Base-by-base conservation (phyloP, 2,888 invertebrate species). In the Biston betularia region DNA sequence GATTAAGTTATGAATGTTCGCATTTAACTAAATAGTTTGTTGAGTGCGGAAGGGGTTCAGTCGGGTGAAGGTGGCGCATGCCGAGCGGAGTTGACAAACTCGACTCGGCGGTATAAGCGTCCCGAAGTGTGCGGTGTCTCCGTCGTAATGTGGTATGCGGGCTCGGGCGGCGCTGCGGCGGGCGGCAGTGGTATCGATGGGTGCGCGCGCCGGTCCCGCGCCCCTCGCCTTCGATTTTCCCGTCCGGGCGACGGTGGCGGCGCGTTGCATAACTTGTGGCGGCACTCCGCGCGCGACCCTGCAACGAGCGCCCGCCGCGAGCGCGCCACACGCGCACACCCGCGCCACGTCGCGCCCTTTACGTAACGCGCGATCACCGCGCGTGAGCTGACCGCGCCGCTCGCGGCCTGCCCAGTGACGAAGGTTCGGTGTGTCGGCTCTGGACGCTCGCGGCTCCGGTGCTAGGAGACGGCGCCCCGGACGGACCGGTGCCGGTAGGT, bases 251-350 rank as follows among this genome's bases (percentile, higher is more conserved):
- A 84, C 87, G 77, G 88, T 87, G 88, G 90, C 89, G 90, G 90
- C 89, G 89, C 91, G 89, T 92, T 92, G 92, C 93, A 92, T 92
- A 92, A 92, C 91, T 85, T 82, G 88, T 83, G 86, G 82, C 89
- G 85, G 89, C 93, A 93, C 90, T 93, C 89, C 90, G 91, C 90
- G 93, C 92, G 93, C 92, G 92, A 91, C 82, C 84, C 89, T 89
- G 89, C 89, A 84, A 86, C 86, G 89, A 90, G 90, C 91, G 92
- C 90, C 87, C 89, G 90, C 87, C 88, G 90, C 86, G 89, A 86
- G 89, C 89, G 90, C 92, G 90, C 88, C 76, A 76, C 79, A 82
- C 87, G 86, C 90, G 89, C 89, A 77, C 80, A 85, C 82, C 81
- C 88, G 90, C 89, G 88, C 88, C 79, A 77, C 83, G 84, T 85